Evolutionary conservation across 2,113 vertebrate genomes (phyloP).

Genomic region (Dromas ardeola): DNA sequence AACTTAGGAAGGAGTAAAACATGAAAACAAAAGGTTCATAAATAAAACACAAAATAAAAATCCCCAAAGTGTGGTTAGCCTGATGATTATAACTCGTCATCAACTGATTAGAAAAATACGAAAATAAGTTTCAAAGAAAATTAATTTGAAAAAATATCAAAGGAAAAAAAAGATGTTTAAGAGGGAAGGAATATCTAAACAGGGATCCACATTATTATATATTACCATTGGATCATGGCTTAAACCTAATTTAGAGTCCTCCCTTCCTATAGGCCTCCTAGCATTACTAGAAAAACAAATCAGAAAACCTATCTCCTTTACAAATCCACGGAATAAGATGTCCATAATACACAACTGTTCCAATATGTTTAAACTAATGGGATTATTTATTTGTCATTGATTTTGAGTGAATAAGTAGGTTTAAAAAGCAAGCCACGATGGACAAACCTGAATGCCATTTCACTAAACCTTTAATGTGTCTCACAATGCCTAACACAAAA

Average conservation of each 20-base stretch:
- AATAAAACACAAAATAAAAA: background rate
- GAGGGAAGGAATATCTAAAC: background rate
- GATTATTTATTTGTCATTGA: background rate
- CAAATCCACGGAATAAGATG: background rate
- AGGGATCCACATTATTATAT: background rate
- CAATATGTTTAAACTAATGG: background rate
- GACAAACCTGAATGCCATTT: background rate
- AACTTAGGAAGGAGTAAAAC: background rate
- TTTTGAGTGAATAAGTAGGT: background rate
- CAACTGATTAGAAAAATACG: background rate
- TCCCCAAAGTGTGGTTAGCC: background rate
- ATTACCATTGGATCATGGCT: background rate
- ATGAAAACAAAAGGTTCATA: background rate
- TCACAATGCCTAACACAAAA: background rate
- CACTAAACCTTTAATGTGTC: background rate
- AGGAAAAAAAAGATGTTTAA: background rate
- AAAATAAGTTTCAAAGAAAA: background rate
- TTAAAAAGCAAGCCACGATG: background rate
- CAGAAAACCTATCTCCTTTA: background rate
- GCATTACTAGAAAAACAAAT: background rate
- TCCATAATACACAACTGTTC: background rate
- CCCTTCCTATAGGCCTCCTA: background rate
- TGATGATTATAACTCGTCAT: background rate
- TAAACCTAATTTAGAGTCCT: background rate
- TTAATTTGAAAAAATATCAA: background rate